Percentiles rank a stretch among this genome's conserved stretches.
phyloP scores from a whole-genome alignment of 2,113 vertebrate genomes.

The Stegostoma tigrinum region DNA sequence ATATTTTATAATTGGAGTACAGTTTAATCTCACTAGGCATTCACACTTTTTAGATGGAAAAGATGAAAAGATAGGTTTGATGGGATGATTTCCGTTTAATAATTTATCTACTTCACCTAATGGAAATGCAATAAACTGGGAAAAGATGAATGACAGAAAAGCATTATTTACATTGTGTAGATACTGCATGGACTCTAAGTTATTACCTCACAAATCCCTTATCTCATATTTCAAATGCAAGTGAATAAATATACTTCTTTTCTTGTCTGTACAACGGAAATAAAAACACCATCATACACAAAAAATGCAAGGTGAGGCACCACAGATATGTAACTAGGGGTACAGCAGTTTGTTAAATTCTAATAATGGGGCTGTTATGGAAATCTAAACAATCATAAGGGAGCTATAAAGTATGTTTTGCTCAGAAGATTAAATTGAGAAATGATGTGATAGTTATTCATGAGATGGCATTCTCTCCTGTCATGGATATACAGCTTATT shows the following conservation, averaged over 20 bases:
- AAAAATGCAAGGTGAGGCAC: neutral
- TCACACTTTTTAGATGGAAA: neutral
- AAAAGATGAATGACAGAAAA: neutral
- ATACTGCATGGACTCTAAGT: neutral
- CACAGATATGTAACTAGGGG: neutral
- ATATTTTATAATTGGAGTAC: neutral
- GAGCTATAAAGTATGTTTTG: neutral
- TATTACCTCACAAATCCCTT: constrained; percentile 2
- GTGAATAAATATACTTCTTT: neutral
- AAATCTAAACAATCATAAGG: neutral
- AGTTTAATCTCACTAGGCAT: neutral
- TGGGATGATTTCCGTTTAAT: neutral
- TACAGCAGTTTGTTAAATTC: neutral
- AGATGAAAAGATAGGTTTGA: neutral
- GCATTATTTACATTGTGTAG: neutral
- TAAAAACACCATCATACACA: neutral
- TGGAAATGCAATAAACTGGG: neutral
- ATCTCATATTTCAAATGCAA: neutral
- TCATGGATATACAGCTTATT: neutral
- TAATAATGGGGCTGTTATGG: neutral
- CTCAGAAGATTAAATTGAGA: neutral
- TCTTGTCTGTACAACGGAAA: neutral
- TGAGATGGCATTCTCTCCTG: neutral
- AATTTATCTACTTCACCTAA: constrained; percentile 19
- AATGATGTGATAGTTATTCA: neutral